Conservation (phyloP, 2,888 invertebrate genomes). For the Hypolimnas misippus region DNA sequence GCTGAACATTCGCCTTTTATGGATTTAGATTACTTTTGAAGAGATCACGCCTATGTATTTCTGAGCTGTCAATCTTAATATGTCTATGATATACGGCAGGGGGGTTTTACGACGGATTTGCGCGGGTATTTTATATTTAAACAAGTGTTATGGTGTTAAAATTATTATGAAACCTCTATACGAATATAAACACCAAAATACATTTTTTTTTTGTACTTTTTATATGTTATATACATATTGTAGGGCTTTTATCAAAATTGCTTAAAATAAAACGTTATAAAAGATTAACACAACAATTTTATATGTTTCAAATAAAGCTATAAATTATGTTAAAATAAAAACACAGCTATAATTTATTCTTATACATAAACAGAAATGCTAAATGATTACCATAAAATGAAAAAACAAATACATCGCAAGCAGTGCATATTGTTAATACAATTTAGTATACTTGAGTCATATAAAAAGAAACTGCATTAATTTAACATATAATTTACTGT, state of each 20-base stretch:
- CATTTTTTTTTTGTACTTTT: neutral
- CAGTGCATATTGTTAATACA: too few species aligned
- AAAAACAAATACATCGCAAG: too few species aligned
- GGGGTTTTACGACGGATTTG: neutral
- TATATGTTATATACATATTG: neutral
- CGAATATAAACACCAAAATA: neutral
- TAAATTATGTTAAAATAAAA: too few species aligned
- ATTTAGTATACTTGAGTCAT: too few species aligned
- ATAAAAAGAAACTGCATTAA: too few species aligned
- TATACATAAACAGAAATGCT: too few species aligned
- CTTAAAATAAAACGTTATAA: too few species aligned
- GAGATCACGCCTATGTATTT: conserved; percentile 35
- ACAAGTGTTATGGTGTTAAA: neutral
- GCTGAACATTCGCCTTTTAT: neutral
- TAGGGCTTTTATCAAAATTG: neutral
- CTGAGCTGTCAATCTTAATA: conserved; percentile 33
- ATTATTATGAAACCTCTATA: neutral
- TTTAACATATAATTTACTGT: too few species aligned
- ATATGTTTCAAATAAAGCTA: neutral
- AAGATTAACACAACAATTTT: neutral
- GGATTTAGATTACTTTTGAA: neutral
- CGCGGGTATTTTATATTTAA: conserved; percentile 8
- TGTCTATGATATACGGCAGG: conserved; percentile 13
- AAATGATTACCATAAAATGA: too few species aligned
- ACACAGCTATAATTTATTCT: too few species aligned